Evolutionary conservation across 2,888 invertebrate genomes (phyloP).

Genomic region (Odontomyia ornata): DNA sequence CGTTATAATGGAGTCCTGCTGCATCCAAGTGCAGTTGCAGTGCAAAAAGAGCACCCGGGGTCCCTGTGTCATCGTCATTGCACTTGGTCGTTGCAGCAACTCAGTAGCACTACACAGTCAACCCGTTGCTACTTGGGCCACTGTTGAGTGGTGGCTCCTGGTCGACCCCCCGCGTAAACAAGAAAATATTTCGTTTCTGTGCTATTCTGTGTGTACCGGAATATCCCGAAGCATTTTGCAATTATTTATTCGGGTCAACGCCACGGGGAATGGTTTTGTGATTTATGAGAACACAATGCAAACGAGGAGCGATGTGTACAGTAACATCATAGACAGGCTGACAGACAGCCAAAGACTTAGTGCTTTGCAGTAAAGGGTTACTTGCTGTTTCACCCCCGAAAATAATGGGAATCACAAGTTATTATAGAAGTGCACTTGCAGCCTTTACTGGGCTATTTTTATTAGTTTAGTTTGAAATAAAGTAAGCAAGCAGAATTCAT

Average conservation of each 20-base stretch:
- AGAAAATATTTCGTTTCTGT: slow-evolving; percentile 6
- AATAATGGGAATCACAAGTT: no score
- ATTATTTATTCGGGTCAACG: slow-evolving; percentile 38
- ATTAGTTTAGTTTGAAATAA: no score
- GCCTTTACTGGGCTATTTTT: no score
- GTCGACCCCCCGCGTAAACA: slow-evolving; percentile 8
- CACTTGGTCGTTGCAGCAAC: background rate
- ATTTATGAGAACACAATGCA: slow-evolving; percentile 19
- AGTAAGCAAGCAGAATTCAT: no score
- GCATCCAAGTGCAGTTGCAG: background rate
- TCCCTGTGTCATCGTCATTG: background rate
- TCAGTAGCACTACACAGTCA: background rate
- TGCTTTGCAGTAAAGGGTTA: no score
- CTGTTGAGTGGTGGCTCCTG: background rate
- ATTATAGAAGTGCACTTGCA: no score
- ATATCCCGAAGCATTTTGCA: slow-evolving; percentile 35
- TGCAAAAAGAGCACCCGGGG: background rate
- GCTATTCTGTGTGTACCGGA: slow-evolving; percentile 20
- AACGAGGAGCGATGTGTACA: background rate
- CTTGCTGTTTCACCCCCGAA: no score
- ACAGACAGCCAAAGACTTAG: no score
- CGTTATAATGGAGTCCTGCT: slow-evolving; percentile 16
- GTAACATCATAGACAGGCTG: no score
- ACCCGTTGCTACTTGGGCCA: background rate
- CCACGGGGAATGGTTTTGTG: slow-evolving; percentile 18